These are phyloP conservation scores for Monochamus alternatus DNA, from an alignment of 2,888 invertebrate genomes.

Conservation along the genomic window DNA sequence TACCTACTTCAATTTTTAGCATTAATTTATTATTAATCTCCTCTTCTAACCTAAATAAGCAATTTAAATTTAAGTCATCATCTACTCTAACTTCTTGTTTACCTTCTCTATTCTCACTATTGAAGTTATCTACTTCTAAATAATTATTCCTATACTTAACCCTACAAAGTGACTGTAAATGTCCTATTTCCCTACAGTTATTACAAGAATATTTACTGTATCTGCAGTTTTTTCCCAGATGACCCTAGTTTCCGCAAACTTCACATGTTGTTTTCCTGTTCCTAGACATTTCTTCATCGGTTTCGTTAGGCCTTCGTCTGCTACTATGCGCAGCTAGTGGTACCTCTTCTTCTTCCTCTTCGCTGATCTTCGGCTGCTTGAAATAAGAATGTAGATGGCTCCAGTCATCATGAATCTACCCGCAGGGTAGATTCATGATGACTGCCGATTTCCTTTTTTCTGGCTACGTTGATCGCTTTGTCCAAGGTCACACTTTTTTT, in stretches of 20 bases:
- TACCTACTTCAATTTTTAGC: background rate
- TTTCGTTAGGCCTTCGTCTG: too few species aligned
- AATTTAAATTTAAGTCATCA: background rate
- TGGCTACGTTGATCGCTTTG: background rate
- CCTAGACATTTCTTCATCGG: too few species aligned
- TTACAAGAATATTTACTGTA: constrained; percentile 1
- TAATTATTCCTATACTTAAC: constrained; percentile 7
- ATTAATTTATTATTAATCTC: background rate
- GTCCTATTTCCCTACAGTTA: background rate
- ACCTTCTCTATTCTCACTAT: background rate
- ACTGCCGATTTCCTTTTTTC: background rate
- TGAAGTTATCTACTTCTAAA: background rate
- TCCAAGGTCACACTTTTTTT: background rate
- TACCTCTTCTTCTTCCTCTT: background rate
- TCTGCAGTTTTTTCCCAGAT: background rate
- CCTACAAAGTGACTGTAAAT: background rate
- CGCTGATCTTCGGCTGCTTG: background rate
- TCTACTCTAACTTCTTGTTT: background rate
- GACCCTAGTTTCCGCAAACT: background rate
- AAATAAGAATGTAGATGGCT: background rate
- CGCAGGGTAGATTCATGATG: background rate
- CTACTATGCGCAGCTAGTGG: too few species aligned
- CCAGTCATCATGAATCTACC: background rate
- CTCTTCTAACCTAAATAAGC: background rate
- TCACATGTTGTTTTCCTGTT: background rate